These are phyloP conservation scores for Anthoptus insignis DNA, from an alignment of 2,888 invertebrate species.

Conservation along the genomic window DNA sequence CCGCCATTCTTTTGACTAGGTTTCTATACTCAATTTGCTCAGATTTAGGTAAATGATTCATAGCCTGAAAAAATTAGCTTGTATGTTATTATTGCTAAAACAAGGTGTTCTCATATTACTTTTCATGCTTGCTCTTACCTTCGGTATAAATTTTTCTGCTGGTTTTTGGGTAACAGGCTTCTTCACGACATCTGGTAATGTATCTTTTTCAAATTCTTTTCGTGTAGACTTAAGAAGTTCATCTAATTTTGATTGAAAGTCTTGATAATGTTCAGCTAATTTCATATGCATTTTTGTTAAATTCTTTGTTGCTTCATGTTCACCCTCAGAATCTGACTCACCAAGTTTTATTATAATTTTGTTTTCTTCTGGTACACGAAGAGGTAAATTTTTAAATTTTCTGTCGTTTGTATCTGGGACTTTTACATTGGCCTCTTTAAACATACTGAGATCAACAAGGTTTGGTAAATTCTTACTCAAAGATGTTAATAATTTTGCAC, in stretches of 20 bases:
- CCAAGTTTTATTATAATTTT: constrained; percentile 78
- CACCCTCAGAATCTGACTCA: constrained; percentile 82
- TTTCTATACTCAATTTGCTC: constrained; percentile 82
- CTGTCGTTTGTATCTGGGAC: constrained; percentile 40
- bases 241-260: constrained; percentile 80
- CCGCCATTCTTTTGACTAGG: constrained; percentile 80
- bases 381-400: constrained; percentile 36
- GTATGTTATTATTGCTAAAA: not conserved
- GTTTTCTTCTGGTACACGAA: constrained; percentile 63
- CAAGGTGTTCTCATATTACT: not conserved
- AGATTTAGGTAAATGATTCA: constrained; percentile 79
- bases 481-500: constrained; percentile 87
- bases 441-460: constrained; percentile 61
- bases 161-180: constrained; percentile 60
- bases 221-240: constrained; percentile 77
- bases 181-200: constrained; percentile 66
- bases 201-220: constrained; percentile 72
- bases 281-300: constrained; percentile 83
- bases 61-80: constrained; percentile 53
- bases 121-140: constrained; percentile 61
- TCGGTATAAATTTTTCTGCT: constrained; percentile 73
- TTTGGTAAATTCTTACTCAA: constrained; percentile 86
- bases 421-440: constrained; percentile 53
- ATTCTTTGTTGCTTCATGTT: constrained; percentile 83
- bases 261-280: constrained; percentile 68